Base-by-base conservation (phyloP, 2,113 vertebrate species). In the Bambusicola thoracicus region DNA sequence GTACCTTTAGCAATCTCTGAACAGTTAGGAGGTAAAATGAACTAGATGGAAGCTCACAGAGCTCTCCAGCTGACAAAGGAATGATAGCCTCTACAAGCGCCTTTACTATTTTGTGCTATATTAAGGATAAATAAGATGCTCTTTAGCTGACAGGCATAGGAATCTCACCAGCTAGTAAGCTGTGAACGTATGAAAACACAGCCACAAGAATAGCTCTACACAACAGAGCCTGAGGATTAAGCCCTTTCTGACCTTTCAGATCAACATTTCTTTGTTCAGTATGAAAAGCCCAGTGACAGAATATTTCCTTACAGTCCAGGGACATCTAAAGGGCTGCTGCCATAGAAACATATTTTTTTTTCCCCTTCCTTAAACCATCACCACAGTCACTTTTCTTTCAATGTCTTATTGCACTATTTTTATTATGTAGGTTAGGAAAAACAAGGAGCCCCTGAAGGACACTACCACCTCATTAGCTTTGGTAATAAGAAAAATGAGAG, bases 31-130 rank as follows among this genome's bases (percentile, higher is more conserved):
- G 13, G 38, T 2, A 36, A 81, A 94, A 70, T 63, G 30, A 82
- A 82, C 13, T 0, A 13, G 87, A 76, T 14, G 44, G 75, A 94
- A 78, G 44, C 38, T 81, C 87, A 83, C 76, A 63, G 86, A 79
- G 49, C 59, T 48, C 69, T 75, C 24, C 62, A 65, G 62, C 81
- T 19, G 40, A 73, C 61, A 40, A 67, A 81, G 34, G 14, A 70
- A 86, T 11, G n/a, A 2, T 67, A 46, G 56, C 17, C 3, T 1
- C n/a, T n/a, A n/a, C 70, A 30, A 43, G 11, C 0, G 3, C 1
- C 58, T 48, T 73, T 78, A 21, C 18, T 72, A 59, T 25, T 16
- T 10, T 30, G 25, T 20, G 17, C 41, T 49, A 43, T 75, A 46
- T 34, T 29, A 82, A 82, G 76, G 83, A 79, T 36, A 79, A 88